phyloP scores from a whole-genome alignment of 2,888 invertebrate species.

The Eristalinus sepulchralis region DNA sequence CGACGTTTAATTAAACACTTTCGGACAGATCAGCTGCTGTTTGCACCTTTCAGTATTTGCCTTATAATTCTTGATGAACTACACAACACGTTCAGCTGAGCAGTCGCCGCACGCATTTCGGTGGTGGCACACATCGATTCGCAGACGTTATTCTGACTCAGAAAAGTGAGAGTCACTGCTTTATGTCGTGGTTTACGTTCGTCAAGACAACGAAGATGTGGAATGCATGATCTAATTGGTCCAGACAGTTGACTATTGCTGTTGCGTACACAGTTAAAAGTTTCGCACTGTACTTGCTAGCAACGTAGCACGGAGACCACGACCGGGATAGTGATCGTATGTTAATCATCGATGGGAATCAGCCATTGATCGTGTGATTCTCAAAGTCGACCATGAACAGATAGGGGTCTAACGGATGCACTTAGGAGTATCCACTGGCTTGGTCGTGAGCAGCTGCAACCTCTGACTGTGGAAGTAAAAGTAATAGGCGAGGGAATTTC shows the following conservation, averaged over 20 bases:
- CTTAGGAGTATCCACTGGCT: background rate
- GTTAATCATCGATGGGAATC: slow-evolving; percentile 25
- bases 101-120: slow-evolving; percentile 13
- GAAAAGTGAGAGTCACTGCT: slow-evolving; percentile 35
- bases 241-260: slow-evolving; percentile 9
- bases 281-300: slow-evolving; percentile 10
- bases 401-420: slow-evolving; percentile 21
- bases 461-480: background rate
- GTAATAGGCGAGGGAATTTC: background rate
- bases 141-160: slow-evolving; percentile 8
- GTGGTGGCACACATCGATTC: slow-evolving; percentile 4
- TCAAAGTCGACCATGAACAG: slow-evolving; percentile 16
- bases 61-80: background rate
- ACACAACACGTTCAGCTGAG: background rate
- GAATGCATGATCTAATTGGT: slow-evolving; percentile 42
- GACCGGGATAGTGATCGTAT: background rate
- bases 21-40: background rate
- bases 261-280: background rate
- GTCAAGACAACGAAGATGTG: slow-evolving; percentile 16
- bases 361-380: background rate
- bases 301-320: background rate
- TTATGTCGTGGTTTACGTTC: slow-evolving; percentile 4
- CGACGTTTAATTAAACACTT: background rate
- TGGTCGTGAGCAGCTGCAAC: background rate
- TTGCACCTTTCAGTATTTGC: background rate